These are phyloP conservation scores for Brachymystax lenok DNA, from an alignment of 2,797 vertebrate genomes.

Conservation along the genomic window DNA sequence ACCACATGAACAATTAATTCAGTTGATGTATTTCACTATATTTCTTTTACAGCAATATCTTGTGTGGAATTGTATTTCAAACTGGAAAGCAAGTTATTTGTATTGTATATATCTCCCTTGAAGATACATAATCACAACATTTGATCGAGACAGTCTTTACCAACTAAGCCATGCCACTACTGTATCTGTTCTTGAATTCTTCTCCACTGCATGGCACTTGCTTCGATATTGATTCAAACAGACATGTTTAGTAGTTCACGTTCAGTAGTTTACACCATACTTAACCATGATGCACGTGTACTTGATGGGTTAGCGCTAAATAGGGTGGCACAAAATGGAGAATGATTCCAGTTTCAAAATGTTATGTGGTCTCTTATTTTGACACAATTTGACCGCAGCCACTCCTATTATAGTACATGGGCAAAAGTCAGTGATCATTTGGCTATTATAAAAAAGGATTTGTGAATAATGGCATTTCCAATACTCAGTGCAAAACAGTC, in stretches of 20 bases:
- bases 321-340: conserved; percentile 25
- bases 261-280: conserved; percentile 36
- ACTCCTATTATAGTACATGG: conserved; percentile 1
- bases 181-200: conserved; percentile 1
- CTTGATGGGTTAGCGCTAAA: conserved; percentile 28
- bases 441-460: background rate
- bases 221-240: conserved; percentile 31
- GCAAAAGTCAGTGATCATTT: conserved; percentile 1
- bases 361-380: conserved; percentile 19
- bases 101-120: conserved; percentile 16
- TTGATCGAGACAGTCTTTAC: background rate
- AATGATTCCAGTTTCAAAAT: background rate
- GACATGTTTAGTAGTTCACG: conserved; percentile 23
- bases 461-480: background rate
- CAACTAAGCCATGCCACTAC: background rate
- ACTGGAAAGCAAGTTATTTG: conserved; percentile 76
- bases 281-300: conserved; percentile 23
- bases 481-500: background rate
- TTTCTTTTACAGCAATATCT: background rate
- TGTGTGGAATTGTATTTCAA: conserved; percentile 50
- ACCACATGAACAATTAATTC: background rate
- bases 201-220: conserved; percentile 48
- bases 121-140: background rate
- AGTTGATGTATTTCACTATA: background rate
- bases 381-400: conserved; percentile 22